Evolutionary conservation across 1,140 invertebrate species (phyloP).

Genomic region (Sesamia nonagrioides): DNA sequence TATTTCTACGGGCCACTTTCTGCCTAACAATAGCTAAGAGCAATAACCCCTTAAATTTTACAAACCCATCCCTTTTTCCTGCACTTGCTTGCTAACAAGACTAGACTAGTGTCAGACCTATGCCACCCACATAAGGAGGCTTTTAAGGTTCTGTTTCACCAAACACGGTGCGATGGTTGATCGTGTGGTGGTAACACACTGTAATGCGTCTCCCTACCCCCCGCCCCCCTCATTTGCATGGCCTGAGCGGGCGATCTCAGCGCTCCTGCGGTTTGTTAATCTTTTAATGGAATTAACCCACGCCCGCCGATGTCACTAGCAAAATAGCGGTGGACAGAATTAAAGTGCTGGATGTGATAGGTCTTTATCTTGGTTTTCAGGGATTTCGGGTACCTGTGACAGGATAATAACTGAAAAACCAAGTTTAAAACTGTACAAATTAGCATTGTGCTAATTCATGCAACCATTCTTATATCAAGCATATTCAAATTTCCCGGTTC

Average conservation of each 20-base stretch:
- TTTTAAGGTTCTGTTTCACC: neutral
- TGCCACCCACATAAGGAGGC: neutral
- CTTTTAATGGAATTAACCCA: slow-evolving; percentile 79
- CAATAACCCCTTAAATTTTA: too few relatives aligned
- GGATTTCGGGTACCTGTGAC: neutral
- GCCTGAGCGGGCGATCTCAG: slow-evolving; percentile 57
- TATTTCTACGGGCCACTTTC: too few relatives aligned
- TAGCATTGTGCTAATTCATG: too few relatives aligned
- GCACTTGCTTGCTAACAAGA: neutral
- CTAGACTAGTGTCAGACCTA: neutral
- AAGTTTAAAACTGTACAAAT: too few relatives aligned
- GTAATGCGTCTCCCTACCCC: slow-evolving; percentile 50
- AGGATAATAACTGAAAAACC: too few relatives aligned
- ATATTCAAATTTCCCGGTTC: too few relatives aligned
- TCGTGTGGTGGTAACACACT: slow-evolving; percentile 39
- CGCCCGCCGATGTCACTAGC: slow-evolving; percentile 70
- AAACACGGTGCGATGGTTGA: slow-evolving; percentile 9
- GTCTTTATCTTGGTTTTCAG: neutral
- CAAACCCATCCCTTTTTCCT: neutral
- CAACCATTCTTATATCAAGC: too few relatives aligned
- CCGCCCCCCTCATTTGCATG: slow-evolving; percentile 55
- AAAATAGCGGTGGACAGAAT: slow-evolving; percentile 63
- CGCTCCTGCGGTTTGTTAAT: slow-evolving; percentile 74
- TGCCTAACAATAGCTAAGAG: too few relatives aligned
- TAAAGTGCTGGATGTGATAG: slow-evolving; percentile 57